Conservation (phyloP, 1,140 invertebrate species). For the Drosophila truncata region DNA sequence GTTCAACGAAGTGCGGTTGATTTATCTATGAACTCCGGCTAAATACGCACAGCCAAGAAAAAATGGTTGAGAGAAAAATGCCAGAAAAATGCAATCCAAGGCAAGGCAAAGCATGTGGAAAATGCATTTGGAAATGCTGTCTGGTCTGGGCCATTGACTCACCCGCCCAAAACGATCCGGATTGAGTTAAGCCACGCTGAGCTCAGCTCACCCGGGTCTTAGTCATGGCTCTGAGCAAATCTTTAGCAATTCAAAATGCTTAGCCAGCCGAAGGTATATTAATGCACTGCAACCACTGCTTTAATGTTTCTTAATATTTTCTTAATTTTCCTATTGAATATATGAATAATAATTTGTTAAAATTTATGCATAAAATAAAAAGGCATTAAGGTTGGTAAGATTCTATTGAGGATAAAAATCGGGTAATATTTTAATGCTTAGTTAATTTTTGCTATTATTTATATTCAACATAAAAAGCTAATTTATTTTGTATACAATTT, state of each 20-base stretch:
- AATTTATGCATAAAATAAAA: background rate
- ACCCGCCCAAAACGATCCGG: slow-evolving; percentile 38
- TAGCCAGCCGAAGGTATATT: slow-evolving; percentile 55
- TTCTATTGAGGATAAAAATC: background rate
- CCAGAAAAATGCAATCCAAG: slow-evolving; percentile 3
- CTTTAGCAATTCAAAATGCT: slow-evolving; percentile 59
- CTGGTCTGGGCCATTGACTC: slow-evolving; percentile 69
- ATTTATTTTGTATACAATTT: background rate
- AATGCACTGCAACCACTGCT: slow-evolving; percentile 31
- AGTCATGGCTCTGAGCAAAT: slow-evolving; percentile 49
- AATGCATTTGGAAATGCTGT: slow-evolving; percentile 48
- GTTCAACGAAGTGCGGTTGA: slow-evolving; percentile 57
- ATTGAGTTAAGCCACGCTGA: background rate
- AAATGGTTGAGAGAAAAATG: slow-evolving; percentile 35
- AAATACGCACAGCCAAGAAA: slow-evolving; percentile 46
- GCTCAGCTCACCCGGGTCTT: slow-evolving; percentile 60
- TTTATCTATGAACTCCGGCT: slow-evolving; percentile 42
- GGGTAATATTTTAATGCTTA: background rate
- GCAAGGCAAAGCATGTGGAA: slow-evolving; percentile 35
- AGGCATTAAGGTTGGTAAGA: background rate
- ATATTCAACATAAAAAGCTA: too few species aligned
- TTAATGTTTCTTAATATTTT: slow-evolving; percentile 15
- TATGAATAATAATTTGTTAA: background rate
- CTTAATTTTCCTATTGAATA: background rate
- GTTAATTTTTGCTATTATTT: too few species aligned